Evolutionary conservation across 2,113 vertebrate species (phyloP), one percentile per base, ranked within the genome.

Genomic region (Fulica atra): DNA sequence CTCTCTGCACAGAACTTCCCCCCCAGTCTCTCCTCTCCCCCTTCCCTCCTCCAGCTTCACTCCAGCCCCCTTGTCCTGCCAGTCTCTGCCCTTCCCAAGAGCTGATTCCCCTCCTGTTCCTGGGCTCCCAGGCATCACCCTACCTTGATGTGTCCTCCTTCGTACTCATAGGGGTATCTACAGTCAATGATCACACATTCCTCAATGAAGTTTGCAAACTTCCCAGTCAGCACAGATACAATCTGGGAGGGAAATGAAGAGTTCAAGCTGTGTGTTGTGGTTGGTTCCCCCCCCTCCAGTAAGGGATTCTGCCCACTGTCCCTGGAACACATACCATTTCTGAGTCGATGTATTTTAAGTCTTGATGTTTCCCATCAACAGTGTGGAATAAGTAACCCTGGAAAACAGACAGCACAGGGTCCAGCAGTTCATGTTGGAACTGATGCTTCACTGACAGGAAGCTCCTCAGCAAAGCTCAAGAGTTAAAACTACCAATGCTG

Each of bases 91-190:
- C 44, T 46, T 46, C 44, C 44, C 44, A 46, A 46, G 44, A 46
- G 44, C 44, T 46, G 44, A 46, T 46, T 19, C 44, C 44, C 44
- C 44, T 46, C 44, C 44, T 46, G 17, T 18, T 46, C 16, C 44
- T 46, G 17, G 16, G 44, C 17, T 46, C 44, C 44, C 42, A 23
- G 10, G 48, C 11, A 23, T 25, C 64, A 33, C 1, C 72, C 3
- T 84, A 99, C 99, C 98, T 98, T 99, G 96, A 99, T 99, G 96
- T 99, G 99, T 7, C 99, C 99, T 10, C 99, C 99, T 40, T 99
- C 99, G 1, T 99, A 99, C 92, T 99, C 99, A 4, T 99, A 99
- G 0, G 99, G 99, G 95, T 99, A 99, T 51, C 99, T 98, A 71
- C 99, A 99, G 93, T 99, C 99, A 46, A 99, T 99, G 77, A 99